Evolutionary conservation across 2,113 vertebrate species (phyloP), one percentile per base, ranked within the genome.

Genomic region (Gila orcuttii): DNA sequence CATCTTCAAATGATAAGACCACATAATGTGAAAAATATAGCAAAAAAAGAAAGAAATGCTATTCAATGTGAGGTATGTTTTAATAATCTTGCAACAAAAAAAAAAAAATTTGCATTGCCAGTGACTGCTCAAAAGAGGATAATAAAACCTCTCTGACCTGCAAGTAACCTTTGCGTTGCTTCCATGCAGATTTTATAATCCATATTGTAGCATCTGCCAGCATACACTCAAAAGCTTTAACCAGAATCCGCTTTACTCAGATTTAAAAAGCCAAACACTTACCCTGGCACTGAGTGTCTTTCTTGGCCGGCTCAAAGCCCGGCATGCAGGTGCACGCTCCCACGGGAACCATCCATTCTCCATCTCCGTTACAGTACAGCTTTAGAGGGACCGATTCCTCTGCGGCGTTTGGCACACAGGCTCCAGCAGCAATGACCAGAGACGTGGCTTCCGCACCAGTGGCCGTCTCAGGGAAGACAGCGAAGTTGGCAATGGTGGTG

Each of bases 281-380:
- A 99, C 98, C 94, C 92, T 96, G 97, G 92, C 98, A 99, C 91
- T 99, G 97, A 9, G 96, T 97, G 85, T 96, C 94, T 90, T 97
- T 97, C 89, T 95, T 94, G 39, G 96, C 90, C 0, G 98, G 96
- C 89, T 99, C 97, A 0, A 96, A 97, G 69, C 98, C 98, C 0
- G 97, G 94, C 0, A 96, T 94, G 86, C 98, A 99, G 1, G 98
- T 99, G 88, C 98, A 99, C 0, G 97, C 97, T 25, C 98, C 98
- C 84, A 99, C 97, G 0, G 98, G 98, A 84, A 99, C 98, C 98
- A 99, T 99, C 98, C 98, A 99, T 89, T 99, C 98, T 0, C 98
- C 98, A 0, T 99, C 98, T 0, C 98, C 98, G 0, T 99, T 99
- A 93, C 98, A 99, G 94, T 99, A 99, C 17, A 99, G 95, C 86